Percentiles rank a stretch among this genome's conserved stretches.
Evolutionary conservation across 1,140 invertebrate species (phyloP).

Genomic region (Lanistes nyassanus): DNA sequence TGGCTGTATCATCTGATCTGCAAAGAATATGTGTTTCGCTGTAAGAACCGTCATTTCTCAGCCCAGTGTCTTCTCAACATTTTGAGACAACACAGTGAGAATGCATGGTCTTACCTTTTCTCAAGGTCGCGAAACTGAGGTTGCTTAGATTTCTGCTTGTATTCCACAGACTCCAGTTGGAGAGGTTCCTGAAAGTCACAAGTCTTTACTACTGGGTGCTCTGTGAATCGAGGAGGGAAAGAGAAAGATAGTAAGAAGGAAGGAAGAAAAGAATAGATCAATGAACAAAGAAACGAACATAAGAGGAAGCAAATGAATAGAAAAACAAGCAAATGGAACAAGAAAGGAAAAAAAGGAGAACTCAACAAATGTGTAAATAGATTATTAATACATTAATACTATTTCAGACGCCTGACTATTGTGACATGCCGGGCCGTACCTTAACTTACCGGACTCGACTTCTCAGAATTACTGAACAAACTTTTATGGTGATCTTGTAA

Average conservation of each 20-base stretch:
- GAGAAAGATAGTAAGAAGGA: conserved; percentile 7
- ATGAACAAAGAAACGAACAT: background rate
- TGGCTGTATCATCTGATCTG: background rate
- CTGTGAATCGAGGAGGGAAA: background rate
- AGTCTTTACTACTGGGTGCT: background rate
- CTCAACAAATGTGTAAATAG: background rate
- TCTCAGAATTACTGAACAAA: no score
- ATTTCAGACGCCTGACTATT: background rate
- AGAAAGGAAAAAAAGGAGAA: background rate
- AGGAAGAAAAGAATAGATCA: background rate
- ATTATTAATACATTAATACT: background rate
- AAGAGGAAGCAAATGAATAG: background rate
- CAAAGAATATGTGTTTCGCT: background rate
- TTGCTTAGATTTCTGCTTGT: no score
- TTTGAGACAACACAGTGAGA: no score
- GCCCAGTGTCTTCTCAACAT: no score
- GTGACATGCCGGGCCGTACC: no score
- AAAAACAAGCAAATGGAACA: background rate
- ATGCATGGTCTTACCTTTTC: no score
- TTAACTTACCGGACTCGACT: no score
- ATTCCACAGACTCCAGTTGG: background rate
- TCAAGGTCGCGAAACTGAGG: no score
- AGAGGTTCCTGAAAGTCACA: background rate
- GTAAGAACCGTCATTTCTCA: no score
- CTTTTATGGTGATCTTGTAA: no score